phyloP scores from a whole-genome alignment of 2,113 vertebrate genomes.

The Tamias sibiricus region DNA sequence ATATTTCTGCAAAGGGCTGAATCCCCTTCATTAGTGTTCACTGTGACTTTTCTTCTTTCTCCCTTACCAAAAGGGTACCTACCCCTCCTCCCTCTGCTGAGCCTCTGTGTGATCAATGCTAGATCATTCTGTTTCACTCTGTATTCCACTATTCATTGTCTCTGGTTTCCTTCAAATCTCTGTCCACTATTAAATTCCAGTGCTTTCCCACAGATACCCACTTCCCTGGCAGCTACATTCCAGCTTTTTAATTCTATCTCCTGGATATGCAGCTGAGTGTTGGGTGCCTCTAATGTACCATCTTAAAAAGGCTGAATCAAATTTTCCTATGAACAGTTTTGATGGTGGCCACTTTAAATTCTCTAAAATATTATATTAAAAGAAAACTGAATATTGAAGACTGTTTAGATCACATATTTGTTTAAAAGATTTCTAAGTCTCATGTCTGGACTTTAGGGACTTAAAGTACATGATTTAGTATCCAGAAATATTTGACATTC shows the following conservation, averaged over 20 bases:
- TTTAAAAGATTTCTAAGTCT: not conserved
- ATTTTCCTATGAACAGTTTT: not conserved
- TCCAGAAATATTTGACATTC: not conserved
- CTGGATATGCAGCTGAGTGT: no score
- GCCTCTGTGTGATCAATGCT: not conserved
- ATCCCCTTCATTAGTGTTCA: not conserved
- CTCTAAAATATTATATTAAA: constrained; percentile 12
- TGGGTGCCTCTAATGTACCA: not conserved
- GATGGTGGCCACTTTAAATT: not conserved
- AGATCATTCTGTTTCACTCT: not conserved
- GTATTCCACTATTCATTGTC: not conserved
- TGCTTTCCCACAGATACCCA: not conserved
- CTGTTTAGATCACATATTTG: not conserved
- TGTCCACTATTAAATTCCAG: not conserved
- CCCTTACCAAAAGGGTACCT: not conserved
- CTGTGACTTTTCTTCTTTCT: not conserved
- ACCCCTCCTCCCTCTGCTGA: not conserved
- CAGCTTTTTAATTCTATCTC: not conserved
- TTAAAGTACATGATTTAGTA: not conserved
- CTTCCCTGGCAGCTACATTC: not conserved
- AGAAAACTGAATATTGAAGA: not conserved
- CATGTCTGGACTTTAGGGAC: not conserved
- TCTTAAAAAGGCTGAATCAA: not conserved
- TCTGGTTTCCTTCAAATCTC: not conserved
- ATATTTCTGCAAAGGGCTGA: not conserved